These are phyloP conservation scores for Coregonus sp. DNA, from an alignment of 2,797 vertebrate genomes.

Conservation along the genomic window DNA sequence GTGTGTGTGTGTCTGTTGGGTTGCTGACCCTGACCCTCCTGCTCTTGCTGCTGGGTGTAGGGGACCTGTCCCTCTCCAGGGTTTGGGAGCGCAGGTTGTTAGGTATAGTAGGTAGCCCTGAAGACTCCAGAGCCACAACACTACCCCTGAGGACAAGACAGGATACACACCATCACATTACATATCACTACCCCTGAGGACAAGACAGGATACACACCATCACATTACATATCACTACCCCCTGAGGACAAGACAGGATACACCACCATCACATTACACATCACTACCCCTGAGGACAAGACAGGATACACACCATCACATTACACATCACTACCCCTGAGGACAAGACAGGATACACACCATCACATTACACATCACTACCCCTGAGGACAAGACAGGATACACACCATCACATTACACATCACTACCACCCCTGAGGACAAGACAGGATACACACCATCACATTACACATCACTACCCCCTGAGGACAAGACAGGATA, in stretches of 20 bases:
- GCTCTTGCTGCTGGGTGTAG: conserved; percentile 60
- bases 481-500: not conserved
- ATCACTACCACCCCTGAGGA: too few species aligned
- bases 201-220: too few species aligned
- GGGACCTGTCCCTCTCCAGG: conserved; percentile 56
- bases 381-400: not conserved
- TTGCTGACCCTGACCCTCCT: conserved; percentile 81
- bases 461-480: not conserved
- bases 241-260: not conserved
- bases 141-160: conserved; percentile 68
- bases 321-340: too few species aligned
- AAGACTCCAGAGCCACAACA: conserved; percentile 73
- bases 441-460: not conserved
- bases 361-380: too few species aligned
- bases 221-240: too few species aligned
- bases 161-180: not conserved
- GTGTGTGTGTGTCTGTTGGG: not conserved
- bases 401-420: too few species aligned
- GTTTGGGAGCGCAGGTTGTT: conserved; percentile 69
- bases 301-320: not conserved
- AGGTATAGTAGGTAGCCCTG: conserved; percentile 62
- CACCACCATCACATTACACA: too few species aligned
- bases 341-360: not conserved
- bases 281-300: too few species aligned
- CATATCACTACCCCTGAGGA: not conserved